Conservation (phyloP, 2,797 vertebrate species). For the Myotis planiceps region DNA sequence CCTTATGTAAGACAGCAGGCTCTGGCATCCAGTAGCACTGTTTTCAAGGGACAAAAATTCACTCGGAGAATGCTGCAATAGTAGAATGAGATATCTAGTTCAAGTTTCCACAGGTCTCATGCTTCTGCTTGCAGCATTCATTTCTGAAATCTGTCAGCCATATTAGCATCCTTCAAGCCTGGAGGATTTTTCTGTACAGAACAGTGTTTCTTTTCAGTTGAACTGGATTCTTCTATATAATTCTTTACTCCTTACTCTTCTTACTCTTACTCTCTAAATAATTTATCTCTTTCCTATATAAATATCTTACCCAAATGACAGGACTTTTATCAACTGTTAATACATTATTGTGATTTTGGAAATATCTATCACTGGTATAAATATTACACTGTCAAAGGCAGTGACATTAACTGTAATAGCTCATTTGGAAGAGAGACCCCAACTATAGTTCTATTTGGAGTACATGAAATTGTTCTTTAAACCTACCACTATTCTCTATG, state of each 20-base stretch:
- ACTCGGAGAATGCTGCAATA: background rate
- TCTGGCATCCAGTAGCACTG: background rate
- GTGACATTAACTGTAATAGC: background rate
- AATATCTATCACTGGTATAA: background rate
- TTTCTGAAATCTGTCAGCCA: background rate
- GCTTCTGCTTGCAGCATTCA: background rate
- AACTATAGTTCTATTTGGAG: background rate
- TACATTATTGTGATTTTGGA: background rate
- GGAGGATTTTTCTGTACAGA: background rate
- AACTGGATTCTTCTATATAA: background rate
- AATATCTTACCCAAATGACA: background rate
- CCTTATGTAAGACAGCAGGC: background rate
- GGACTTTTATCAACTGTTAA: background rate
- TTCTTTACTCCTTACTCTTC: background rate
- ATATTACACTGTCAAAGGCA: background rate
- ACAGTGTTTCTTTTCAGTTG: background rate
- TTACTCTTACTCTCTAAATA: background rate
- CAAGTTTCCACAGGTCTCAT: background rate
- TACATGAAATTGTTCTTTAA: background rate
- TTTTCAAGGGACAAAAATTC: background rate
- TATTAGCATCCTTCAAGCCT: background rate
- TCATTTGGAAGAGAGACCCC: conserved; percentile 18
- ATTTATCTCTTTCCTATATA: background rate
- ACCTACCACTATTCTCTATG: background rate
- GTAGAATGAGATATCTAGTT: background rate